Conservation (phyloP, 92 coral and sea anemone genomes). For the Epizoanthus fatuus region DNA sequence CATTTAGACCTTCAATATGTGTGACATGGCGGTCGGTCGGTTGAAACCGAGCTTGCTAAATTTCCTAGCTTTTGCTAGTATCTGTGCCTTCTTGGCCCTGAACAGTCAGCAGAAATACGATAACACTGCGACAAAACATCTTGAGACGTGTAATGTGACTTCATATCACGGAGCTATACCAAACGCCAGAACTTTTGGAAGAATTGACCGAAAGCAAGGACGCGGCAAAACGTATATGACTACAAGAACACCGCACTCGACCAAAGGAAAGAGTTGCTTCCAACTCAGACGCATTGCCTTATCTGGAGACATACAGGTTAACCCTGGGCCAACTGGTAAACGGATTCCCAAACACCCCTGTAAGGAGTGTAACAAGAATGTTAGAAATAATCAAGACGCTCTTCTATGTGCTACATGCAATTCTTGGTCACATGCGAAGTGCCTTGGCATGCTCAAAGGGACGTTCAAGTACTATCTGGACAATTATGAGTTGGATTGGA, state of each 20-base stretch:
- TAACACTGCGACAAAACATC: no score
- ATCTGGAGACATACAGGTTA: constrained; percentile 40
- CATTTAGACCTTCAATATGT: no score
- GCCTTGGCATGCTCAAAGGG: not conserved
- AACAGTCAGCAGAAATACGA: no score
- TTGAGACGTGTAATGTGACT: no score
- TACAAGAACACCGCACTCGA: constrained; percentile 20
- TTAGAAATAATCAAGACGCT: constrained; percentile 47
- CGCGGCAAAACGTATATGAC: not conserved
- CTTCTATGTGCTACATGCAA: constrained; percentile 4
- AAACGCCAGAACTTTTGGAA: no score
- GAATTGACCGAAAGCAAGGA: not conserved
- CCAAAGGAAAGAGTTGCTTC: constrained; percentile 38
- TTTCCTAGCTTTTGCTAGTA: no score
- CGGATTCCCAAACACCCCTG: constrained; percentile 51
- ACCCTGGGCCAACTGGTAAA: constrained; percentile 55
- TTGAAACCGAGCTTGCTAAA: no score
- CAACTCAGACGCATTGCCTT: constrained; percentile 35
- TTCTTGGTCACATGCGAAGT: constrained; percentile 10
- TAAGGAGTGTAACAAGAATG: constrained; percentile 49
- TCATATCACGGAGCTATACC: no score
- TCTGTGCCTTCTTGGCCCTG: no score
- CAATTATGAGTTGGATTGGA: not conserved
- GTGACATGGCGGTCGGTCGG: no score
- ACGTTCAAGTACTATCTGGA: not conserved